Base-by-base conservation (phyloP, 2,888 invertebrate genomes). In the Morpho deidamia region DNA sequence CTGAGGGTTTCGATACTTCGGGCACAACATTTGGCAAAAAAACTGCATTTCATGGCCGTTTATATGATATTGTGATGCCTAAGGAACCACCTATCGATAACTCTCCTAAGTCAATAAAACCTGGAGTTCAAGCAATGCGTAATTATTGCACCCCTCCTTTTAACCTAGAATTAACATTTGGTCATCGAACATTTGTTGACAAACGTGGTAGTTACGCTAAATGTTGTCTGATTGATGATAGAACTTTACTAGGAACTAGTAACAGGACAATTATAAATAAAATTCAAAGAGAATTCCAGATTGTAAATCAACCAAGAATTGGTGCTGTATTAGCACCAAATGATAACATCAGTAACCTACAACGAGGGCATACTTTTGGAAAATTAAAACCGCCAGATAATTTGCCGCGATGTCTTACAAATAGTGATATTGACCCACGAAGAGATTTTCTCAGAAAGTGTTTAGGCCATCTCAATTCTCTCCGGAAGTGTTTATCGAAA, bases 321-420 rank as follows among this genome's bases (percentile, higher is more conserved):
- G 91, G 91, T 9, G 71, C 73, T 55, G 71, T 73, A 23, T 65
- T 90, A 59, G 75, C 89, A 7, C 91, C 92, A 60, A 88, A 90
- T 66, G 69, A 90, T 40, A 91, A 91, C 62, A 80, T 89, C 40
- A 67, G 65, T 8, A 69, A 76, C 50, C 83, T 92, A 1, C 90
- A 90, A 0, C 62, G 81, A 56, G 90, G 84, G n/a, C 79, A 81
- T 59, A 56, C 75, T 23, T 92, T 90, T 64, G 92, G 92, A 1
- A 83, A 70, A 43, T 69, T 83, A 5, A 74, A 76, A 33, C 75
- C 78, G 23, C 75, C 86, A 4, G 90, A 83, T 58, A 87, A 83
- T 50, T 67, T 91, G 1, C 80, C 78, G 23, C 89, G 90, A 59
- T 81, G 91, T 56, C 65, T 89, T n/a, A 69, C 77, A 10, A 68